Evolutionary conservation across 2,113 vertebrate species (phyloP), one percentile per base, ranked within the genome.

Genomic region (Seriola dumerili): DNA sequence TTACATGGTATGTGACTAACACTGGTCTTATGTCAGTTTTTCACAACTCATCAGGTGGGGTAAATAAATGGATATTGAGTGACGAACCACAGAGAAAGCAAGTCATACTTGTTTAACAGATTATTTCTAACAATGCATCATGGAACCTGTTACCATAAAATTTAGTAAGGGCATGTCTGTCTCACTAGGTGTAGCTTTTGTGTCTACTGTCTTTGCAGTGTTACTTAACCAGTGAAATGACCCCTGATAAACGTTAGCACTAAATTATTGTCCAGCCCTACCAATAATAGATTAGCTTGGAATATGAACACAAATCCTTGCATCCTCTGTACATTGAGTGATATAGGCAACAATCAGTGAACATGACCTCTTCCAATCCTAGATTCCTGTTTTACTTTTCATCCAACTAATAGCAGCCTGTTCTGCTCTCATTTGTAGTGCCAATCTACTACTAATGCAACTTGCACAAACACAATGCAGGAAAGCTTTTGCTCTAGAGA

Each of bases 41-140:
- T 52, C 7, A 57, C 8, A 21, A 65, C n/a, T 87, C 61, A 77
- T 78, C 63, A 65, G 68, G 67, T 73, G 48, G 72, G 50, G 54
- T 68, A 14, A 19, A 68, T 69, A 63, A 29, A 34, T 69, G 55
- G 55, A 55, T 62, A 72, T 23, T 61, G 68, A 73, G 32, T 5
- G 14, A 46, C 64, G 16, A 59, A 77, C 12, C n/a, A 16, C 55
- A 80, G 64, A 71, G 32, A 64, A 59, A 8, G 52, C 21, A 11
- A 23, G 52, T 55, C 8, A 8, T 40, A 83, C 6, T 62, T 23
- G 19, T 80, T 59, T 64, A 36, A 78, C 38, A 32, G 16, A 64
- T 55, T 46, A 57, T 59, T 25, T 55, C 63, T 72, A 55, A 72
- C 40, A 62, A 65, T 32, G 42, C 14, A 58, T 23, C 50, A 64